Evolutionary conservation across 2,888 invertebrate species (phyloP).

Genomic region (Pasiphila rectangulata): DNA sequence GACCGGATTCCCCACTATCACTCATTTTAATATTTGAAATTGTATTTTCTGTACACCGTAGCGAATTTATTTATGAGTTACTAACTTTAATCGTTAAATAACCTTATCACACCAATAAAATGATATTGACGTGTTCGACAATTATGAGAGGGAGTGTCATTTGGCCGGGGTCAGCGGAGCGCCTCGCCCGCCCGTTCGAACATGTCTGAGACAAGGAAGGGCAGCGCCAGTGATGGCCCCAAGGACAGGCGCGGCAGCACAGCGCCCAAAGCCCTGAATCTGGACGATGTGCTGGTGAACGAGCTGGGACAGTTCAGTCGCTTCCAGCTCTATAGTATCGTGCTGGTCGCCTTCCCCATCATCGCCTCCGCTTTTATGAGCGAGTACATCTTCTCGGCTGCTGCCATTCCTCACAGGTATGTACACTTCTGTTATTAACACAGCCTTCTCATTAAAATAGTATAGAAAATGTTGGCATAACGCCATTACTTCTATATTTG

Average conservation of each 20-base stretch:
- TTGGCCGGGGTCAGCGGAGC: conserved; percentile 10
- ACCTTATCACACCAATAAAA: too few species aligned
- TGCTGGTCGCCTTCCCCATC: conserved; percentile 82
- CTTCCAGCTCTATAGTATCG: conserved; percentile 82
- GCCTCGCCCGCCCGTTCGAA: conserved; percentile 5
- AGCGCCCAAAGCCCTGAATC: conserved; percentile 44
- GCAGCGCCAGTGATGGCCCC: too few species aligned
- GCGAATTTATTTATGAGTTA: too few species aligned
- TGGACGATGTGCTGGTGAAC: conserved; percentile 75
- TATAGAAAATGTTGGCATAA: too few species aligned
- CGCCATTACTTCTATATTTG: too few species aligned
- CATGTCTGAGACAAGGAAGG: conserved; percentile 14
- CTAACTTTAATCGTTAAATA: too few species aligned
- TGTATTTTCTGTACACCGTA: too few species aligned
- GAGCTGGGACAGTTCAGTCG: conserved; percentile 83
- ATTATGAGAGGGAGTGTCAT: conserved; percentile 6
- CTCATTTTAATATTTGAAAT: too few species aligned
- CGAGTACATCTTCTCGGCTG: conserved; percentile 86
- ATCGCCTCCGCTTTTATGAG: conserved; percentile 84
- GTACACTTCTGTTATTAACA: too few species aligned
- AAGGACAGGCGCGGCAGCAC: too few species aligned
- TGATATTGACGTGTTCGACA: conserved; percentile 3
- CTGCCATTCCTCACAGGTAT: conserved; percentile 86
- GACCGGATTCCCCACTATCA: too few species aligned
- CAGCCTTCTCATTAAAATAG: too few species aligned